Evolutionary conservation across 2,888 invertebrate species (phyloP), one percentile per base, ranked within the genome.

Genomic region (Lydus trimaculatus): DNA sequence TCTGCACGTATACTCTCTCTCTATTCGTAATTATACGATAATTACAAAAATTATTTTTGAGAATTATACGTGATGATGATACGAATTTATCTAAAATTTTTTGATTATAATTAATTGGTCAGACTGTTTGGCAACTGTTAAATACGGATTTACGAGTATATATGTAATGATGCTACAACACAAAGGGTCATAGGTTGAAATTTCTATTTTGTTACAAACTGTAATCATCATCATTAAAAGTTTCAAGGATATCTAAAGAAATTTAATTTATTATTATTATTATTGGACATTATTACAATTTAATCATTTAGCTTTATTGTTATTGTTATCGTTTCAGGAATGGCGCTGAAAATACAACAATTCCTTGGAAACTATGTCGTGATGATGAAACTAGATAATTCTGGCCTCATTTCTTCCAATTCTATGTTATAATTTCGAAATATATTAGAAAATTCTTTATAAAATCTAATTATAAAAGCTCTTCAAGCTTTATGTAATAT

Each of bases 391-490:
- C 9, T 23, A 11, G 7, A 2, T 23, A 20, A 48, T 20, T 52
- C 9, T 13, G 13, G 23, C 56, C 56, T 1, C 13, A 56, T 20
- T 48, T 48, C 9, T 43, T 2, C 15, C 56, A 3, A 7, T 56
- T 56, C 3, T 5, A 3, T 20, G 20, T 11, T 43, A 43, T 9
- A 3, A 28, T 28, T 56, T 23, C 28, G 28, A 23, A 25, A 56
- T 25, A 23, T 7, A 56, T 28, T 56, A 43, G n/a, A 43, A 43
- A 56, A 56, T 56, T 56, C 28, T 1, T 15, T 15, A n/a, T n/a
- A n/a, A 56, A 56, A 56, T 28, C 56, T 56, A 56, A 28, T 56
- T 56, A 25, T 56, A 28, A 13, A 56, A 28, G 28, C 25, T 56
- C 56, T 56, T 28, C 28, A 28, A 56, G 15, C 15, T 56, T 56